phyloP scores from a whole-genome alignment of 2,797 vertebrate genomes.

The Antrozous pallidus region DNA sequence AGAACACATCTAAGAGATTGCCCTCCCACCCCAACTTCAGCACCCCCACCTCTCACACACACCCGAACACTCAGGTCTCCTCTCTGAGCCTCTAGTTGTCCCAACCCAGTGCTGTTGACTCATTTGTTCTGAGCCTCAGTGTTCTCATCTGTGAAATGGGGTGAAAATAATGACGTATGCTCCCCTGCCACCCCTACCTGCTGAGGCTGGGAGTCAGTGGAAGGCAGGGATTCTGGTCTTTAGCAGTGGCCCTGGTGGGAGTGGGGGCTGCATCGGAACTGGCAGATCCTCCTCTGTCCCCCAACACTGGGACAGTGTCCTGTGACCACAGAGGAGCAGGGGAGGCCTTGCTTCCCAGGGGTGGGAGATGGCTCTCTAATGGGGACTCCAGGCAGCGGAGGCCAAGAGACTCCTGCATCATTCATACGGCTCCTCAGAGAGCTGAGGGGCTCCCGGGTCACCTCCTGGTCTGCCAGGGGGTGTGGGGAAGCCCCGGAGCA shows the following conservation, averaged over 20 bases:
- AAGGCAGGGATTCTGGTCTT: background rate
- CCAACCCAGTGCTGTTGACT: background rate
- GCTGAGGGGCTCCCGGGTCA: background rate
- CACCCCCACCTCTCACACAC: background rate
- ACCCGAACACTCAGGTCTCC: background rate
- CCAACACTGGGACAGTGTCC: background rate
- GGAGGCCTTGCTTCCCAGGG: no score
- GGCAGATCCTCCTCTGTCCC: background rate
- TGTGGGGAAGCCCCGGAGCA: background rate
- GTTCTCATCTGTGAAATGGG: background rate
- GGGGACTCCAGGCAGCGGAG: background rate
- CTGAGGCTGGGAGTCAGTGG: rapidly evolving
- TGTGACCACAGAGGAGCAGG: background rate
- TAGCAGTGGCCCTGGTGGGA: background rate
- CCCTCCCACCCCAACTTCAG: background rate
- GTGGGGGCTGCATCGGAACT: background rate
- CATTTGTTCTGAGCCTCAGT: background rate
- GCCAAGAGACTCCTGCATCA: background rate
- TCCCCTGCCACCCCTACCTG: background rate
- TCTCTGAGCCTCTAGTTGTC: background rate
- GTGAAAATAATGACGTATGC: background rate
- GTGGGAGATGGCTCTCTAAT: background rate
- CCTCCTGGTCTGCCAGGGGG: background rate
- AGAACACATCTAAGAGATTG: rapidly evolving
- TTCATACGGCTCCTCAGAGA: background rate